Evolutionary conservation across 2,888 invertebrate genomes (phyloP).

Genomic region (Chelonus formosanus): DNA sequence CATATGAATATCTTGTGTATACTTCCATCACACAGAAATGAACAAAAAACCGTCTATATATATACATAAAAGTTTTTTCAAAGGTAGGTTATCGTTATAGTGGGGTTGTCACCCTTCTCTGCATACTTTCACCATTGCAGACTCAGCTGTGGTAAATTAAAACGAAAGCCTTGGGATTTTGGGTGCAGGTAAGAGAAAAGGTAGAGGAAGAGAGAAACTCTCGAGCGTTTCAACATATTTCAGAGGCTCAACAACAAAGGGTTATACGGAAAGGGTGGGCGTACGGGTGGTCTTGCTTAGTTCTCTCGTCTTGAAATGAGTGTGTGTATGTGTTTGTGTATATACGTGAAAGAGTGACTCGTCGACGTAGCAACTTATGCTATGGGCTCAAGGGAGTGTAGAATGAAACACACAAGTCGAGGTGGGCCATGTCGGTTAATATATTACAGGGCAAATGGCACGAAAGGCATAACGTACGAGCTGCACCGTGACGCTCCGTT

Average conservation of each 20-base stretch:
- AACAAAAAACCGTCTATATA: too few species aligned
- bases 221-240: slow-evolving; percentile 35
- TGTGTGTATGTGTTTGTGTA: slow-evolving; percentile 10
- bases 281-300: slow-evolving; percentile 22
- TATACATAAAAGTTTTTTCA: not conserved
- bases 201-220: slow-evolving; percentile 14
- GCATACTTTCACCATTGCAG: not conserved
- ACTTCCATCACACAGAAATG: too few species aligned
- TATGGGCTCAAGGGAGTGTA: slow-evolving; percentile 7
- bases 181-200: slow-evolving; percentile 28
- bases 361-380: slow-evolving; percentile 19
- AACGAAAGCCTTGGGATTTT: slow-evolving; percentile 39
- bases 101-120: slow-evolving; percentile 2
- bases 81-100: slow-evolving; percentile 11
- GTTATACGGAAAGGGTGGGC: slow-evolving; percentile 29
- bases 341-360: slow-evolving; percentile 26
- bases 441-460: slow-evolving; percentile 41
- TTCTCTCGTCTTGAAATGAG: slow-evolving; percentile 6
- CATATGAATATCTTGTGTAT: too few species aligned
- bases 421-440: slow-evolving; percentile 36
- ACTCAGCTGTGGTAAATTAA: slow-evolving; percentile 37
- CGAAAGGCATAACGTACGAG: slow-evolving; percentile 39
- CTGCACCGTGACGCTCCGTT: slow-evolving; percentile 23
- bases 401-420: slow-evolving; percentile 6
- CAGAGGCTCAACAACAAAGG: slow-evolving; percentile 34